Evolutionary conservation across 2,797 vertebrate genomes (phyloP), one percentile per base, ranked within the genome.

Genomic region (Toxotes lorentzi): DNA sequence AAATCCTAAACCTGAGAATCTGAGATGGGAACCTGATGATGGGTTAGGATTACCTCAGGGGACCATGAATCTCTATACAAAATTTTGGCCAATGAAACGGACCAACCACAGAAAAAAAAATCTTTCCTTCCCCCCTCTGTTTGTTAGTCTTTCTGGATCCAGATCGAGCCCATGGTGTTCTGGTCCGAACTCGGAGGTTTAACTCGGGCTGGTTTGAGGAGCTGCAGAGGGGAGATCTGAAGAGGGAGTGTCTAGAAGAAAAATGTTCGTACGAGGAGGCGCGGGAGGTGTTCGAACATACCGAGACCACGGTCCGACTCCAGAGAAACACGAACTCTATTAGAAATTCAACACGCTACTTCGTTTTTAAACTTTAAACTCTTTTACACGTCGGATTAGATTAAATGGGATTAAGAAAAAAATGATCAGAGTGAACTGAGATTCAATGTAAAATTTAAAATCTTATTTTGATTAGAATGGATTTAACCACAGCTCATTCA

Each of bases 161-260:
- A 68, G 84, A 93, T 4, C 89, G 90, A 10, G 97, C 97, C 30
- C 81, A 89, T 0, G 0, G 89, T 16, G 65, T 98, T 51, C 93
- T 93, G 79, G 57, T 81, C 27, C 91, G 98, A 70, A 83, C 27
- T 6, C 94, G 90, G 48, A 91, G 98, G 57, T 96, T 94, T 61
- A 97, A 98, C 90, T 86, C 86, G 0, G 95, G 94, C 32, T 94
- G 96, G 94, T 89, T 97, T 0, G 98, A 99, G 93, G 98, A 99
- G 88, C 70, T 99, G 34, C 93, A 96, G 87, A 34, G 30, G 1
- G 96, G 97, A 1, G 95, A 97, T 14, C 87, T 98, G 82, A 95
- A 97, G 90, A 75, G 97, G 21, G 98, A 99, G 84, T 99, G 98
- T 89, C 65, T 92, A 47, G 98, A 99, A 93, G 98, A 99, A 76